Conservation (phyloP, 2,797 vertebrate species). For the Furcifer pardalis region DNA sequence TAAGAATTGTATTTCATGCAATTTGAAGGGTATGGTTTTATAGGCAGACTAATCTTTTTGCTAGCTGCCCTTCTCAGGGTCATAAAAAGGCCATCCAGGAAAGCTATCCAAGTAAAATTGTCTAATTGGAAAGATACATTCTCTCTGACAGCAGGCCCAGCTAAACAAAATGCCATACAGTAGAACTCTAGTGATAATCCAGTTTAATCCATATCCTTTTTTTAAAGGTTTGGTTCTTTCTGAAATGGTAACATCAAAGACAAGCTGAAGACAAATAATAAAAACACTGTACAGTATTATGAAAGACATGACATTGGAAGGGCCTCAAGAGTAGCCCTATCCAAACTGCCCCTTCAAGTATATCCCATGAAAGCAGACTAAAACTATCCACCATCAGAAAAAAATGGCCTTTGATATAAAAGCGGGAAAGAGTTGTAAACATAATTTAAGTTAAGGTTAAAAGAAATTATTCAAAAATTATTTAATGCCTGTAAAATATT, state of each 20-base stretch:
- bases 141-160: not conserved
- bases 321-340: not conserved
- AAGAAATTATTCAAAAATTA: not conserved
- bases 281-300: not conserved
- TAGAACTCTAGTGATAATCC: not conserved
- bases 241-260: not conserved
- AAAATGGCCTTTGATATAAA: not conserved
- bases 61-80: constrained; percentile 17
- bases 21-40: constrained; percentile 19
- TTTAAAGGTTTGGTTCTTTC: constrained; percentile 11
- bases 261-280: constrained; percentile 10
- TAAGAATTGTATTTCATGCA: constrained; percentile 13
- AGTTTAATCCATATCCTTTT: constrained; percentile 32
- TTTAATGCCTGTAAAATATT: not conserved
- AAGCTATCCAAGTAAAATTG: constrained; percentile 39
- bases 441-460: too few relatives aligned
- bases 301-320: not conserved
- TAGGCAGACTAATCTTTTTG: constrained; percentile 21
- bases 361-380: not conserved
- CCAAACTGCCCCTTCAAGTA: constrained; percentile 3
- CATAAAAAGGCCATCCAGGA: constrained; percentile 16
- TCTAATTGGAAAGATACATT: constrained; percentile 36
- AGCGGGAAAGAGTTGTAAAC: not conserved
- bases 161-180: constrained; percentile 15
- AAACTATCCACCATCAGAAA: not conserved